These are phyloP conservation scores for Nemoura dubitans DNA, from an alignment of 2,888 invertebrate species.

Conservation along the genomic window DNA sequence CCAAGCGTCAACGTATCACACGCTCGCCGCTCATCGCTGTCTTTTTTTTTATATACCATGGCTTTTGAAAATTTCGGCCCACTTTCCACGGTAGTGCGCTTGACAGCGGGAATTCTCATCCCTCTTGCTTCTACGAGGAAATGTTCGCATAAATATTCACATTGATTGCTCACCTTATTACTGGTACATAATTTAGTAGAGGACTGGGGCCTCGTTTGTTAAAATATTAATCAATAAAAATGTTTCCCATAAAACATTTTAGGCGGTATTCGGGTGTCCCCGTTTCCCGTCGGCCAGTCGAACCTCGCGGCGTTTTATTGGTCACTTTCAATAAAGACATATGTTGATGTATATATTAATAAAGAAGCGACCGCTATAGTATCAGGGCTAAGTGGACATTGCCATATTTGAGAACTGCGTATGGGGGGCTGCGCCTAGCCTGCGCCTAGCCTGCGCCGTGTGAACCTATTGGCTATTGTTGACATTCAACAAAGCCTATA, in stretches of 20 bases:
- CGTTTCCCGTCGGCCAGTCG: background rate
- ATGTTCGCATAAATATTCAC: background rate
- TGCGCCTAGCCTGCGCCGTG: background rate
- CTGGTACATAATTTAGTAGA: background rate
- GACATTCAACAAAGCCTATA: slow-evolving; percentile 41
- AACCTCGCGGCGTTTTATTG: background rate
- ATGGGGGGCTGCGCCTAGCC: background rate
- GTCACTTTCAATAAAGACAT: slow-evolving; percentile 14
- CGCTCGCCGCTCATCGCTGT: too few relatives aligned
- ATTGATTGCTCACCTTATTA: background rate
- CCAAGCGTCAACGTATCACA: too few relatives aligned
- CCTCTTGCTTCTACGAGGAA: background rate
- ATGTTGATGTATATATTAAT: slow-evolving; percentile 26
- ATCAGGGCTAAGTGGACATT: slow-evolving; percentile 12
- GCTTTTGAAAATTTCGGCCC: too few relatives aligned
- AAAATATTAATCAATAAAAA: background rate
- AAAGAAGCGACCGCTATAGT: background rate
- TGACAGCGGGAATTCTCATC: background rate
- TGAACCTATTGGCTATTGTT: slow-evolving; percentile 30
- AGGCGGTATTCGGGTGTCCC: background rate
- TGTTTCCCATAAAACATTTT: slow-evolving; percentile 9
- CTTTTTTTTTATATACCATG: too few relatives aligned
- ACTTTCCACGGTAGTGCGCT: background rate
- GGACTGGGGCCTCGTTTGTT: background rate
- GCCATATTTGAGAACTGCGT: background rate